Base-by-base conservation (phyloP, 2,888 invertebrate genomes). In the Aphrophora alni region DNA sequence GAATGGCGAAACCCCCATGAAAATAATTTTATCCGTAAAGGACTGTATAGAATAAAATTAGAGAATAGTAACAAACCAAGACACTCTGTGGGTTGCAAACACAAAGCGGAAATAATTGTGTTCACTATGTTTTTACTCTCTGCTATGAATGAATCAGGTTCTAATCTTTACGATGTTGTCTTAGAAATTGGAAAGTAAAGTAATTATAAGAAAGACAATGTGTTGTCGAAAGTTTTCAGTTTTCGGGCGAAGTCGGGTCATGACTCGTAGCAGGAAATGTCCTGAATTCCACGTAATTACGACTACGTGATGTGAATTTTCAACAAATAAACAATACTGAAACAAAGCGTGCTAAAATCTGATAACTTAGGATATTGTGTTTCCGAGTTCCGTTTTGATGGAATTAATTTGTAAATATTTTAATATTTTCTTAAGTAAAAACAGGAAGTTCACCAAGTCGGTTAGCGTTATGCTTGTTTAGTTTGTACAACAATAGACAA, bases 341-440 rank as follows among this genome's bases (percentile, higher is more conserved):
- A n/a, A 59, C 59, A 21, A 59, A 59, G 59, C 59, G 59, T 59
- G 59, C 59, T 59, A 21, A 59, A 59, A 59, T 59, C 59, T 59
- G 59, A 59, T 59, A 59, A 59, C 59, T 21, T 14, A 1, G 1
- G 59, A 59, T 59, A 59, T 59, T 59, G 59, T 59, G n/a, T 21
- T 21, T 59, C 21, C 59, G 59, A 21, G n/a, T 59, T 21, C 59
- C 21, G n/a, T 59, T 59, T 59, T 59, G 59, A 59, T 21, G n/a
- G 21, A 59, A 21, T 59, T 21, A 59, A 21, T 59, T 21, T 21
- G 4, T 2, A 59, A 59, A 59, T 59, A 59, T 59, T 59, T 59
- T 59, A 59, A 59, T 21, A 59, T 59, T 59, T 59, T 59, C 59
- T 59, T 3, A 21, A 21, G 7, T 59, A 59, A 44, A 44, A 44